Conservation (phyloP, 1,140 invertebrate genomes). For the Drosophila biarmipes region DNA sequence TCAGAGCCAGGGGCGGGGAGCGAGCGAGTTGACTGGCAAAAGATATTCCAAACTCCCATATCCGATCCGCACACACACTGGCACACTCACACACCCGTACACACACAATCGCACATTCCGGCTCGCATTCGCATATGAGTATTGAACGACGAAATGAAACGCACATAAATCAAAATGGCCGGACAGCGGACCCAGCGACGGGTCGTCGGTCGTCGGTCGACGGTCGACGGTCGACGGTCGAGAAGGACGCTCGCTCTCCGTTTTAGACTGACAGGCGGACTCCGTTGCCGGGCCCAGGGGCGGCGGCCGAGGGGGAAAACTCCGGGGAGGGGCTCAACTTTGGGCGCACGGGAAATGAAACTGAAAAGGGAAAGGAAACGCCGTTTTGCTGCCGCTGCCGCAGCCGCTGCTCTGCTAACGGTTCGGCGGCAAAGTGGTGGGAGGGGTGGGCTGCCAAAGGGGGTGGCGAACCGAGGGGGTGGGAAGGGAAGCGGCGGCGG, state of each 20-base stretch:
- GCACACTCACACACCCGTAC: conserved; percentile 48
- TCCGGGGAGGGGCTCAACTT: conserved; percentile 34
- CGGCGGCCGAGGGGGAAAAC: conserved; percentile 22
- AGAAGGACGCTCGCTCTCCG: conserved; percentile 33
- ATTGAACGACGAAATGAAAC: conserved; percentile 84
- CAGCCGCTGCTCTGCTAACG: conserved; percentile 44
- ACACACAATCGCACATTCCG: conserved; percentile 44
- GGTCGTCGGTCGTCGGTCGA: conserved; percentile 67
- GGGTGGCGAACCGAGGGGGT: conserved; percentile 20
- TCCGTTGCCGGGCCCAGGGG: conserved; percentile 19
- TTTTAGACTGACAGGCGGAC: conserved; percentile 77
- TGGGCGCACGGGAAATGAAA: conserved; percentile 79
- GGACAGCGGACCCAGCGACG: conserved; percentile 73
- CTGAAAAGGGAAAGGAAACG: conserved; percentile 83
- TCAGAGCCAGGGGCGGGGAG: conserved; percentile 21
- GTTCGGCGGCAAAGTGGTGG: conserved; percentile 24
- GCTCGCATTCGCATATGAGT: conserved; percentile 81
- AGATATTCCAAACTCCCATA: conserved; percentile 84
- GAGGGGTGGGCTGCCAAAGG: conserved; percentile 29
- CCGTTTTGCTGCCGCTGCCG: conserved; percentile 66
- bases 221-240: conserved; percentile 54
- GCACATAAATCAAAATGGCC: conserved; percentile 85
- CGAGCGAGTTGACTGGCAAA: conserved; percentile 58
- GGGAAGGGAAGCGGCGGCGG: conserved; percentile 35
- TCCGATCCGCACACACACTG: conserved; percentile 76